Base-by-base conservation (phyloP, 1,140 invertebrate genomes). In the Gryllus bimaculatus region DNA sequence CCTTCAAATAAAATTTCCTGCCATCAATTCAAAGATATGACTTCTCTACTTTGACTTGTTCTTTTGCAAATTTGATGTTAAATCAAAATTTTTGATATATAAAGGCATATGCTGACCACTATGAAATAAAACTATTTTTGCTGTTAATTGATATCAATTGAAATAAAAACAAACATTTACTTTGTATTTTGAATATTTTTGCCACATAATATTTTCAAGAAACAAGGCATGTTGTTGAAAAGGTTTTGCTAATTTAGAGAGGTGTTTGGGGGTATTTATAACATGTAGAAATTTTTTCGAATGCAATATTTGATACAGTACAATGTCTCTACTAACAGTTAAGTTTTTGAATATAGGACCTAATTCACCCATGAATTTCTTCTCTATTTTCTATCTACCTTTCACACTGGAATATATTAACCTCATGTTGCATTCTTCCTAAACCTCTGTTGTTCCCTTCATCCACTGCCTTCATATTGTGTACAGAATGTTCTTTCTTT, bases 81-180 rank as follows among this genome's bases (percentile, higher is more conserved):
- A 39, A 39, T 5, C 26, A 39, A 39, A 39, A 66, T 66, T 66
- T 66, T 18, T 66, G 54, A 3, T 1, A 10, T 13, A 66, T 66
- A 66, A 18, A 66, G 54, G 54, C 54, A 18, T 66, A 66, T 3
- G 0, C 18, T 66, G 54, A 66, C 54, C 54, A 66, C 54, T 66
- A 66, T 66, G 54, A 66, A 66, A 66, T 13, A 66, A 66, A 66
- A 66, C 18, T 66, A 18, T 66, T 66, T 66, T 13, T 66, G 54
- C 54, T 66, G 54, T 66, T 66, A 66, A 66, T 66, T 66, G 54
- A 66, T 18, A 66, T 66, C 54, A 66, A 66, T 66, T 66, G 54
- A 66, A 66, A 66, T 66, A 39, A 39, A 39, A 39, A 39, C 26
- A 39, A 39, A 39, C 26, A 39, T 39, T 39, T 39, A 39, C 26